Base-by-base conservation (phyloP, 1,140 invertebrate genomes). In the Drosophila sproati region DNA sequence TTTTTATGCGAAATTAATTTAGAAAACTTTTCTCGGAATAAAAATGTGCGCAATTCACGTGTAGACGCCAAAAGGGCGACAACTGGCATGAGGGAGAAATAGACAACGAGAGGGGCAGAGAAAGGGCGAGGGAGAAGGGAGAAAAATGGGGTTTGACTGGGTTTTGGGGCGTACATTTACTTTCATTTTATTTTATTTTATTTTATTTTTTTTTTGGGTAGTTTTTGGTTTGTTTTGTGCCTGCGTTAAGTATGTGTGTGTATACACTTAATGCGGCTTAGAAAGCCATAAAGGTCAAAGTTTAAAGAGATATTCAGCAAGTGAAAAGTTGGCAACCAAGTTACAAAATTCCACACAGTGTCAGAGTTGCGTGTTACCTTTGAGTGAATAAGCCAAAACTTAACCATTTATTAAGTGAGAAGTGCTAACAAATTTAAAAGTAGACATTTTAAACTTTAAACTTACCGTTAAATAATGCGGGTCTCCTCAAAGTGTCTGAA, bases 1-100 rank as follows among this genome's bases (percentile, higher is more conserved):
- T 78, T 79, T 78, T 82, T 87, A 87, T 82, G 82, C 72, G 82
- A 86, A 87, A 86, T 86, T 87, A 87, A 86, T 86, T 86, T 87
- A 73, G 69, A 79, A 87, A 86, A 87, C 35, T 87, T 82, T 86
- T 57, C 67, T 76, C 37, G 43, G 60, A 71, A 85, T 55, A 48
- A 51, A 51, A 77, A 66, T 69, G 57, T 72, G 69, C 54, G 51
- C 41, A 72, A 73, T 72, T 73, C 63, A 55, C 54, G 35, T 55
- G 54, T 54, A 56, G 51, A 63, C 43, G 5, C 20, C 20, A 20
- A 20, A 20, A 20, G 20, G 20, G 20, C 20, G 20, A 20, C 20
- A 20, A 20, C 20, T 20, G 37, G 32, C 8, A 3, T 51, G 57
- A 32, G 12, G 29, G 61, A 56, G 45, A 59, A 41, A 20, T 20